Percentiles rank a stretch among this genome's conserved stretches.
phyloP scores from a whole-genome alignment of 2,113 vertebrate species.

The Nothocercus julius region DNA sequence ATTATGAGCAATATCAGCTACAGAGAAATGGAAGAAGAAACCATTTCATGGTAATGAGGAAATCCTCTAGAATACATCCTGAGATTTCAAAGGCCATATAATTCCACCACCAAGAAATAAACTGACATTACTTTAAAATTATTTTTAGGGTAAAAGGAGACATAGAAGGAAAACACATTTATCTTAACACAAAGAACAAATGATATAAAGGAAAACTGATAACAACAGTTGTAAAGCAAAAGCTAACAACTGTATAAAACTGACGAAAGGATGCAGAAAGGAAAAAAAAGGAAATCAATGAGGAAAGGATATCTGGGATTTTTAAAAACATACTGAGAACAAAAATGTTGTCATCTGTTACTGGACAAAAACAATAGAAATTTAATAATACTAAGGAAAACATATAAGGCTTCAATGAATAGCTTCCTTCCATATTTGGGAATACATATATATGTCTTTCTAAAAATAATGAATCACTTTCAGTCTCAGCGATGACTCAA shows the following conservation, averaged over 20 bases:
- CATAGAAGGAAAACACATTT: constrained; percentile 38
- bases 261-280: constrained; percentile 32
- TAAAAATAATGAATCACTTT: constrained; percentile 32
- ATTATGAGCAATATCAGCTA: constrained; percentile 40
- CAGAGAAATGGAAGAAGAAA: background rate
- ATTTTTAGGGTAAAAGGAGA: constrained; percentile 29
- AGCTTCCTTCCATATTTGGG: constrained; percentile 42
- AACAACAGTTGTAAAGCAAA: constrained; percentile 52
- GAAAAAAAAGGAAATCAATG: background rate
- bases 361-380: constrained; percentile 10
- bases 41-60: background rate
- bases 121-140: constrained; percentile 22
- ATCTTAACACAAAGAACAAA: constrained; percentile 56
- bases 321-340: constrained; percentile 42
- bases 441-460: constrained; percentile 12
- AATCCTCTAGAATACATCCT: background rate
- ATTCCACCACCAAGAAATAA: background rate
- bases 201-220: constrained; percentile 47
- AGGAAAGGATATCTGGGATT: constrained; percentile 19
- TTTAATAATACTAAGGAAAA: constrained; percentile 37
- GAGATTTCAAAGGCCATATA: constrained; percentile 50
- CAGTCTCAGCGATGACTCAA: constrained; percentile 23
- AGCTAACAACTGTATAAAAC: constrained; percentile 28
- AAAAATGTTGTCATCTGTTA: constrained; percentile 59
- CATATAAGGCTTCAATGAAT: constrained; percentile 10